Conservation (phyloP, 53 echinoderm and acorn worm genomes). For the Astropecten irregularis region DNA sequence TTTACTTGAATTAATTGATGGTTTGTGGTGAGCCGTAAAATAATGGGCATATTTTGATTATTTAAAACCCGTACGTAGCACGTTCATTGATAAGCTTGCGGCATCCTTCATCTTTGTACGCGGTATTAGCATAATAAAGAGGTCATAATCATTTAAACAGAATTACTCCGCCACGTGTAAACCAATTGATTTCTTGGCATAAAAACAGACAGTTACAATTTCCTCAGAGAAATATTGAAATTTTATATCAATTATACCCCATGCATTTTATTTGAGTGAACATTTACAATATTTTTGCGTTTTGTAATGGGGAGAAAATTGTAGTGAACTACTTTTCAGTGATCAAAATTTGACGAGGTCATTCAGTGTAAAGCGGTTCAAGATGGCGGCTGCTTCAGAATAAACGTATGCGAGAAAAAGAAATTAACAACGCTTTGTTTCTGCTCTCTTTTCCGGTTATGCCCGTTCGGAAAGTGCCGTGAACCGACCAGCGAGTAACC, state of each 20-base stretch:
- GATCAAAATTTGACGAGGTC: constrained; percentile 40
- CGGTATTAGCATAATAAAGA: constrained; percentile 66
- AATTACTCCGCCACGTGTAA: constrained; percentile 17
- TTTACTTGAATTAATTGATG: constrained; percentile 1
- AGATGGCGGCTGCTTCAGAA: constrained; percentile 58
- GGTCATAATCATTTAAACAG: constrained; percentile 49
- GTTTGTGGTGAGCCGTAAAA: background rate
- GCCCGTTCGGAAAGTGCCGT: constrained; percentile 24
- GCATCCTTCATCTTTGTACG: constrained; percentile 52
- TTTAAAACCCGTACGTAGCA: constrained; percentile 34
- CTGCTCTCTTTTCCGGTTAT: constrained; percentile 37
- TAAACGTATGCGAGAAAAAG: constrained; percentile 57
- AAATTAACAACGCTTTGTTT: constrained; percentile 62
- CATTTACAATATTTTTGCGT: too few species aligned
- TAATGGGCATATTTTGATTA: constrained; percentile 22
- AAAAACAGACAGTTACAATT: too few species aligned
- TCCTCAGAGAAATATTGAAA: too few species aligned
- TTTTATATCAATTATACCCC: too few species aligned
- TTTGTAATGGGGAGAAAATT: background rate
- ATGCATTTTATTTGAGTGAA: too few species aligned
- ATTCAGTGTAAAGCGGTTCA: constrained; percentile 50
- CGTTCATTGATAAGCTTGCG: constrained; percentile 36
- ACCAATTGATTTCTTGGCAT: too few species aligned
- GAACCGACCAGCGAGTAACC: constrained; percentile 15
- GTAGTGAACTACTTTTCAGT: constrained; percentile 26